phyloP scores from a whole-genome alignment of 1,140 invertebrate species.

The Coenobita brevimanus region DNA sequence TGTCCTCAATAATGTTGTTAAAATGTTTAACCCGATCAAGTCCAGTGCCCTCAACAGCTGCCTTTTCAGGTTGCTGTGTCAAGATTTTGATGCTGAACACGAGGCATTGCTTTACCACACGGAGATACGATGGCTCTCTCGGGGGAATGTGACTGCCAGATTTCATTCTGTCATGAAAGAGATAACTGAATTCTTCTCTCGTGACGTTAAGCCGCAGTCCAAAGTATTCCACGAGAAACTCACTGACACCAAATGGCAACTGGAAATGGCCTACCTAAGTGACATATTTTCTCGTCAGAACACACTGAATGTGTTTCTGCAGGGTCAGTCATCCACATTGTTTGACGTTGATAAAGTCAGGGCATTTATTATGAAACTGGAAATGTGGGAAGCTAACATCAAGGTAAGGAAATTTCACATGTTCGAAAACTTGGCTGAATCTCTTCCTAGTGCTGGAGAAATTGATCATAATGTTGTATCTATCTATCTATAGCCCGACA shows the following conservation, averaged over 20 bases:
- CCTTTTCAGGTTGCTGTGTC: constrained; percentile 10
- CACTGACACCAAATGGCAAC: constrained; percentile 8
- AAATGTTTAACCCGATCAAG: constrained; percentile 16
- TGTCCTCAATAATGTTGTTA: constrained; percentile 8
- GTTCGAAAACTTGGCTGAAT: background rate
- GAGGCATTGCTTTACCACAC: background rate
- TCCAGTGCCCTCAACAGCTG: constrained; percentile 17
- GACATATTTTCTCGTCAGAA: background rate
- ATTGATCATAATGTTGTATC: no score
- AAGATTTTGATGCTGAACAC: constrained; percentile 8
- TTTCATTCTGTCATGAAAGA: background rate
- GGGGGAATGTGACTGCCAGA: constrained; percentile 9
- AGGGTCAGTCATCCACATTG: no score
- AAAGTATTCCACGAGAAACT: background rate
- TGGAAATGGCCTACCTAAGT: background rate
- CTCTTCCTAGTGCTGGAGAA: background rate
- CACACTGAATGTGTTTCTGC: no score
- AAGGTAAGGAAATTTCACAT: background rate
- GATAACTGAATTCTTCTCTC: background rate
- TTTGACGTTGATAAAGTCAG: background rate
- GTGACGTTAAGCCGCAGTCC: no score
- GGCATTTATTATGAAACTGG: background rate
- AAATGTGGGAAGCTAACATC: no score
- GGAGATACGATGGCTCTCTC: constrained; percentile 18
- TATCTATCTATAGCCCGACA: no score